phyloP scores from a whole-genome alignment of 1,140 invertebrate species.

The Meloidogyne floridensis region DNA sequence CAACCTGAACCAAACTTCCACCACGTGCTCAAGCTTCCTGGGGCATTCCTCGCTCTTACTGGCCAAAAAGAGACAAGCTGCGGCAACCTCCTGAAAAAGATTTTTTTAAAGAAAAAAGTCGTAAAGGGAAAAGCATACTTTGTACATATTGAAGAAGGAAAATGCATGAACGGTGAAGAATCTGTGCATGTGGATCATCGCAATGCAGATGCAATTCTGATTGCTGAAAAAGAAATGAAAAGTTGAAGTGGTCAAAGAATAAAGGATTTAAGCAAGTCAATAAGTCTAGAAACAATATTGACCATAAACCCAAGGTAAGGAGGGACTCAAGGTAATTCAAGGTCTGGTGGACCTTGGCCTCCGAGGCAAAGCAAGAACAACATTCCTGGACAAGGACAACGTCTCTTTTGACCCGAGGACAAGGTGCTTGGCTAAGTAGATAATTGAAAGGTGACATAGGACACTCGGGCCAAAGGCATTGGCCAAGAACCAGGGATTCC shows the following conservation, averaged over 20 bases:
- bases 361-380: too few relatives aligned
- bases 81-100: constrained; percentile 38
- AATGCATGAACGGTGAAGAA: constrained; percentile 48
- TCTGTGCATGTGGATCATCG: constrained; percentile 37
- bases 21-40: constrained; percentile 45
- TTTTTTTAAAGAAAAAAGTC: constrained; percentile 10
- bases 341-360: too few relatives aligned
- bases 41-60: constrained; percentile 51
- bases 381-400: too few relatives aligned
- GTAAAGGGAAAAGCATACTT: neutral
- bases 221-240: constrained; percentile 15
- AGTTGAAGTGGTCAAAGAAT: neutral
- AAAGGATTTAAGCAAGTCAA: too few relatives aligned
- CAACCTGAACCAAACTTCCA: constrained; percentile 47
- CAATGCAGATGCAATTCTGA: constrained; percentile 35
- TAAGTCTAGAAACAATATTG: too few relatives aligned
- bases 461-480: too few relatives aligned
- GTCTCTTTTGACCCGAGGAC: too few relatives aligned
- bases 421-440: too few relatives aligned
- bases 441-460: too few relatives aligned
- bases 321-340: too few relatives aligned
- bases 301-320: too few relatives aligned
- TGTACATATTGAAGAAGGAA: constrained; percentile 34
- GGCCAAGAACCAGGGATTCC: too few relatives aligned
- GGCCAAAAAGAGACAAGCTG: constrained; percentile 44